phyloP scores from a whole-genome alignment of 2,888 invertebrate genomes.

The Drosophila lacicola region DNA sequence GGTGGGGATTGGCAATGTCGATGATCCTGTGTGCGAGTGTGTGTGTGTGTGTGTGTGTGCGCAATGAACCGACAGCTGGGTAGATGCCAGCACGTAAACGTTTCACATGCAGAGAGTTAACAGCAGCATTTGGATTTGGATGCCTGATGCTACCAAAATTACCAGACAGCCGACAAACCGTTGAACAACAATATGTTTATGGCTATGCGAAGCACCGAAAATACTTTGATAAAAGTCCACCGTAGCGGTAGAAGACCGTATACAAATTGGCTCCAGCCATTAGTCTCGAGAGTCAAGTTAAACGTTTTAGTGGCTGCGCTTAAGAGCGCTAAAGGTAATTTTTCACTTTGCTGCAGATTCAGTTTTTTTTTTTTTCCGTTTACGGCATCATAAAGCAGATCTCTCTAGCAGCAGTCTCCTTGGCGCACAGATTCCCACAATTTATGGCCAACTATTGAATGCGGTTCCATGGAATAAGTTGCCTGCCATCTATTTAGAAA shows the following conservation, averaged over 20 bases:
- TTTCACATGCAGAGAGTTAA: conserved; percentile 66
- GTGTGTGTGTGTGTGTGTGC: conserved; percentile 11
- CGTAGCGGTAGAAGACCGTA: conserved; percentile 47
- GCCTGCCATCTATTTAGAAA: conserved; percentile 67
- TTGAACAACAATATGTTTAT: conserved; percentile 56
- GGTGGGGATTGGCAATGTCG: conserved; percentile 15
- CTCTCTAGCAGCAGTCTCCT: neutral
- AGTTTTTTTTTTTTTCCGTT: conserved; percentile 54
- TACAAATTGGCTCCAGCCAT: conserved; percentile 75
- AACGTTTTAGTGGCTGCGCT: conserved; percentile 80
- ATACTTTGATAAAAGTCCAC: conserved; percentile 73
- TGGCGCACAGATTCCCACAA: conserved; percentile 66
- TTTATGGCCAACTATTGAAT: conserved; percentile 56
- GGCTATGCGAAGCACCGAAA: conserved; percentile 74
- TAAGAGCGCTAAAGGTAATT: conserved; percentile 73
- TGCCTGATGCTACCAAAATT: conserved; percentile 54
- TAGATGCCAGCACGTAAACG: conserved; percentile 78
- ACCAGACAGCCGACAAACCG: conserved; percentile 22
- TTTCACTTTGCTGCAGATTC: conserved; percentile 73
- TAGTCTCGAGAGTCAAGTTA: conserved; percentile 74
- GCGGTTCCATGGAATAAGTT: conserved; percentile 60
- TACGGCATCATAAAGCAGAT: conserved; percentile 57
- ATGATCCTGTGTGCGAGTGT: conserved; percentile 13
- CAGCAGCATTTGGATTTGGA: conserved; percentile 54
- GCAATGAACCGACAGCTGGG: conserved; percentile 36